Evolutionary conservation across 1,140 invertebrate genomes (phyloP).

Genomic region (Neodiprion fabricii): DNA sequence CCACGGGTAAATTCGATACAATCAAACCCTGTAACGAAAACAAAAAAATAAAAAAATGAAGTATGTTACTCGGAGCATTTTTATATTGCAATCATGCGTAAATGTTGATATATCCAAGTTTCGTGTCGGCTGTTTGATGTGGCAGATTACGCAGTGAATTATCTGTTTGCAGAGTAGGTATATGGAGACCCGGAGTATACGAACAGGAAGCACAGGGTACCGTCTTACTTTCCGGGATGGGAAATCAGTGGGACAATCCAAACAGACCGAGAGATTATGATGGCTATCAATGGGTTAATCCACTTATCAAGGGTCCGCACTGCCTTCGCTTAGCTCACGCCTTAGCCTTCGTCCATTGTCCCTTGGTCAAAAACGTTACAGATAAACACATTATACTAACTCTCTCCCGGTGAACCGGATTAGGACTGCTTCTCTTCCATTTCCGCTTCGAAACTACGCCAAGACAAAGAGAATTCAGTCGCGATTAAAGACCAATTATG

Average conservation of each 20-base stretch:
- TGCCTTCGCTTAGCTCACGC: constrained; percentile 6
- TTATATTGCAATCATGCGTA: too few species aligned
- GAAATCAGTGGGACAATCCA: constrained; percentile 14
- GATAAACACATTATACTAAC: not conserved
- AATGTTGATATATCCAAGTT: not conserved
- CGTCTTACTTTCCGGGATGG: constrained; percentile 5
- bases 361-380: not conserved
- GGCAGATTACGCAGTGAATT: not conserved
- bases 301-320: constrained; percentile 33
- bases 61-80: too few species aligned
- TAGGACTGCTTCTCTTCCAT: too few species aligned
- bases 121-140: not conserved
- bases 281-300: constrained; percentile 37
- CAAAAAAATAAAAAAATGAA: not conserved
- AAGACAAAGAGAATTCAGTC: too few species aligned
- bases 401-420: not conserved
- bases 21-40: not conserved
- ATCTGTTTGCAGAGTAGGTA: not conserved
- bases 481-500: too few species aligned
- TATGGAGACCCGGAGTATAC: not conserved
- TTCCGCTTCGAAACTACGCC: too few species aligned
- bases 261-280: constrained; percentile 26
- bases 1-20: too few species aligned
- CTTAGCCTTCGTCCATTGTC: not conserved
- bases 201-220: too few species aligned